Evolutionary conservation across 2,113 vertebrate genomes (phyloP), one percentile per base, ranked within the genome.

Genomic region (Echinops telfairi): DNA sequence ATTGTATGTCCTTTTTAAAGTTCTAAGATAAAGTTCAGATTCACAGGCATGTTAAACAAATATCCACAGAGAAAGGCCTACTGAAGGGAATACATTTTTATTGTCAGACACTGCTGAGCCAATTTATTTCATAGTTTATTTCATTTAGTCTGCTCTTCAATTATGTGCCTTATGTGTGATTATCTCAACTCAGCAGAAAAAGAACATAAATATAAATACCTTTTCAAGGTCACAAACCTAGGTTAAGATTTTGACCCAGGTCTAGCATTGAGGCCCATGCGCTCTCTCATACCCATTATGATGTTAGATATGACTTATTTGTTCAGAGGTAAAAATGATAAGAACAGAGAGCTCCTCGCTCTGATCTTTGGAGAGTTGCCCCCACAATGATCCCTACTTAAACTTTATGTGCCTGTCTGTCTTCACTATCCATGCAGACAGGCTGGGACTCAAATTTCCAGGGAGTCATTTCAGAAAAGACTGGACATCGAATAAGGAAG

Each of bases 1-100:
- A 16, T 73, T 11, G 11, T 75, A 1, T 43, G 3, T 20, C 57
- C 33, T 83, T 78, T 53, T 78, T 88, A 22, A 89, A 83, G 57
- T 88, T 76, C 36, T 73, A 88, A 80, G 11, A 36, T 94, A 29
- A 94, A 80, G 19, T 95, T 94, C 9, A 73, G 58, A 60, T 4
- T 53, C 2, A 80, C 2, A 57, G 29, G 71, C 38, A 60, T 58
- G 80, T 11, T 53, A 53, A 53, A 14, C 47, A 76, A 92, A 57
- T 58, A 23, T 31, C 20, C 16, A 64, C 20, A 79, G 27, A 71
- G n/a, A 80, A 95, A 75, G 29, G 1, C 25, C 47, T 58, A 57
- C 25, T 19, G 12, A 86, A 79, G 83, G 8, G 27, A 68, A 68
- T 77, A 58, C 15, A 23, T 86, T 83, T 77, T 88, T 92, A 29